These are phyloP conservation scores for Drosophila erecta DNA, from an alignment of 1,140 invertebrate genomes.

Conservation along the genomic window DNA sequence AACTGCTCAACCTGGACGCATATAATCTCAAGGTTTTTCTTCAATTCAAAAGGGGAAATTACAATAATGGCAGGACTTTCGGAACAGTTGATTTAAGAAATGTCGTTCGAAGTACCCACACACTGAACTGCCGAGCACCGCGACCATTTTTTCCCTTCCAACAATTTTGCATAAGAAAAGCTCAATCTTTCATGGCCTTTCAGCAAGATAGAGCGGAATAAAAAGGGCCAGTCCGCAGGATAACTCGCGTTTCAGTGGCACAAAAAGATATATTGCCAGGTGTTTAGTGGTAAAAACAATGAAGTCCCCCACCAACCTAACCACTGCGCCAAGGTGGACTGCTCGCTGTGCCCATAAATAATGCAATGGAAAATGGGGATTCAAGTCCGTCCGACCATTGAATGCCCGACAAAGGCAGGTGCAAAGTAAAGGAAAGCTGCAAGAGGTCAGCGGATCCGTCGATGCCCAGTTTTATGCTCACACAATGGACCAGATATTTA, in stretches of 20 bases:
- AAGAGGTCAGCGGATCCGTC: not conserved
- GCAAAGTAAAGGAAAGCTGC: conserved; percentile 13
- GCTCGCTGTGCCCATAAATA: conserved; percentile 48
- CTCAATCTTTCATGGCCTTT: conserved; percentile 13
- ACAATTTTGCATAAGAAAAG: conserved; percentile 38
- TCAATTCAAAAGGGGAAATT: not conserved
- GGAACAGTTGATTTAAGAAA: no score
- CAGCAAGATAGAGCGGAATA: conserved; percentile 7
- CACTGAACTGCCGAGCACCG: not conserved
- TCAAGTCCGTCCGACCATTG: conserved; percentile 23
- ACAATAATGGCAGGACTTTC: no score
- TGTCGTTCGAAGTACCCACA: no score
- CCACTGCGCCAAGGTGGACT: conserved; percentile 6
- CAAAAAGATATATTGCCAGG: conserved; percentile 42
- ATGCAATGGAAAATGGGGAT: conserved; percentile 35
- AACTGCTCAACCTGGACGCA: not conserved
- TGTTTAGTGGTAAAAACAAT: conserved; percentile 48
- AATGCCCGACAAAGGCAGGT: conserved; percentile 38
- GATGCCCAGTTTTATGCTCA: conserved; percentile 29
- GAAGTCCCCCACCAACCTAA: not conserved
- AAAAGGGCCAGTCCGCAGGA: conserved; percentile 24
- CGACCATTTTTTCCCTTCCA: not conserved
- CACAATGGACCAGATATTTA: conserved; percentile 48
- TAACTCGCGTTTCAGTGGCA: conserved; percentile 14
- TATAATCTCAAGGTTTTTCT: not conserved